These are phyloP conservation scores for Hirtodrosophila cameraria DNA, from an alignment of 2,888 invertebrate species.

Conservation along the genomic window DNA sequence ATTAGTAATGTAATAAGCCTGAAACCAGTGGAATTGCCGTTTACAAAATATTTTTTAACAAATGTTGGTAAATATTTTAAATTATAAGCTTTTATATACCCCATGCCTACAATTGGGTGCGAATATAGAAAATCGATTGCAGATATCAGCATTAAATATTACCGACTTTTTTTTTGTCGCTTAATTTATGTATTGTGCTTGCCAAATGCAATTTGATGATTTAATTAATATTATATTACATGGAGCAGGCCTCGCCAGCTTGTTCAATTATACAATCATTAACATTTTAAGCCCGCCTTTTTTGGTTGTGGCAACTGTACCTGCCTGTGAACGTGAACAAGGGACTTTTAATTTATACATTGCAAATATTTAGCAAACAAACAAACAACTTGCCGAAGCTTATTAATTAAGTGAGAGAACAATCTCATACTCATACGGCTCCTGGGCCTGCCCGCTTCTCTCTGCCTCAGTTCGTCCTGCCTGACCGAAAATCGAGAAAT, in stretches of 20 bases:
- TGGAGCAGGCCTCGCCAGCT: conserved; percentile 25
- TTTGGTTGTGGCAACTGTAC: conserved; percentile 40
- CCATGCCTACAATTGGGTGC: background rate
- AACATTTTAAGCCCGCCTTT: conserved; percentile 42
- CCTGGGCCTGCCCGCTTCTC: too few species aligned
- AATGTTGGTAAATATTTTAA: too few species aligned
- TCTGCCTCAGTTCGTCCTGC: conserved; percentile 5
- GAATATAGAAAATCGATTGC: conserved; percentile 56
- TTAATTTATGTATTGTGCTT: conserved; percentile 72
- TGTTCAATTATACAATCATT: conserved; percentile 67
- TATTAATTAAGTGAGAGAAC: conserved; percentile 72
- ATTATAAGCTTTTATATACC: conserved; percentile 18
- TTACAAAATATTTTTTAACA: too few species aligned
- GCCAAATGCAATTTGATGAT: conserved; percentile 71
- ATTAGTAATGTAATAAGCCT: background rate
- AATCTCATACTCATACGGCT: conserved; percentile 20
- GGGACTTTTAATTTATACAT: conserved; percentile 65
- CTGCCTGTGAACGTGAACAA: conserved; percentile 29
- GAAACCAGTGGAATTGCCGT: too few species aligned
- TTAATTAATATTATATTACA: conserved; percentile 77
- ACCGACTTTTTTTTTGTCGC: conserved; percentile 36
- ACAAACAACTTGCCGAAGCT: conserved; percentile 54
- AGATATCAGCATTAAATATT: conserved; percentile 63
- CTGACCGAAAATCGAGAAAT: conserved; percentile 66
- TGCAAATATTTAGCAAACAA: conserved; percentile 74